Percentiles rank a stretch among this genome's conserved stretches.
These are phyloP conservation scores for Chironex yamaguchii DNA, from an alignment of 30 jellyfish, hydroid and myxozoan genomes.

Conservation along the genomic window DNA sequence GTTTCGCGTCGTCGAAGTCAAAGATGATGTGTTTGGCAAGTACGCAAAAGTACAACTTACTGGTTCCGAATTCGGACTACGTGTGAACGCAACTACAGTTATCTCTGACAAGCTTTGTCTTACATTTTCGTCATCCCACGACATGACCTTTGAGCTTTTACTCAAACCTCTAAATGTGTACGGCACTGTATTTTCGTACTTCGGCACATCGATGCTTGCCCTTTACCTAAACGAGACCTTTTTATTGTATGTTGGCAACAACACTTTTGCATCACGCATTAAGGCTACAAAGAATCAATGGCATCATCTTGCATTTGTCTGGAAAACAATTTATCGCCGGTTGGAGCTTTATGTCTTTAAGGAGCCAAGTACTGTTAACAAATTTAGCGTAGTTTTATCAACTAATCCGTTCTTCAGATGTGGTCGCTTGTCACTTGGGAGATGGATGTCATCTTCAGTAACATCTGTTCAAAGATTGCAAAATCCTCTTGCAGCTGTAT, in stretches of 20 bases:
- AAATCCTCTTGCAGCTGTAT: slow-evolving; percentile 29
- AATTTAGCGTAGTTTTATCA: slow-evolving; percentile 20
- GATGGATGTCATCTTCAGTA: slow-evolving; percentile 57
- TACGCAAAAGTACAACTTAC: too few relatives aligned
- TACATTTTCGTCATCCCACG: slow-evolving; percentile 35
- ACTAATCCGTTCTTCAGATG: slow-evolving; percentile 54
- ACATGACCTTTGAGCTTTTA: slow-evolving; percentile 56
- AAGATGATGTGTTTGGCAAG: too few relatives aligned
- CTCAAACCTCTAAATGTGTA: slow-evolving; percentile 51
- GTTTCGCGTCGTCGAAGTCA: too few relatives aligned
- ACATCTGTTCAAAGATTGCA: too few relatives aligned
- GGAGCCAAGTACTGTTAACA: neutral
- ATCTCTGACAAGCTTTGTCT: slow-evolving; percentile 49
- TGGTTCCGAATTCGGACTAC: slow-evolving; percentile 40
- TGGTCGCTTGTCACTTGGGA: slow-evolving; percentile 56
- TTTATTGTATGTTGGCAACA: neutral
- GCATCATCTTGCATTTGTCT: slow-evolving; percentile 61
- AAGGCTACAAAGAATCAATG: slow-evolving; percentile 12
- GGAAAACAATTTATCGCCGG: slow-evolving; percentile 15
- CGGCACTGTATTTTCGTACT: slow-evolving; percentile 43
- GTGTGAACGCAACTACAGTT: slow-evolving; percentile 51
- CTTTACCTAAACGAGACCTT: slow-evolving; percentile 31
- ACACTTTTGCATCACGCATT: slow-evolving; percentile 30
- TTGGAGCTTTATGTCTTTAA: slow-evolving; percentile 38
- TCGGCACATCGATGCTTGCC: slow-evolving; percentile 27